A percentile compares a stretch with the other conserved stretches of the same genome.
phyloP scores from a whole-genome alignment of 2,888 invertebrate genomes.

The Phalangium opilio region DNA sequence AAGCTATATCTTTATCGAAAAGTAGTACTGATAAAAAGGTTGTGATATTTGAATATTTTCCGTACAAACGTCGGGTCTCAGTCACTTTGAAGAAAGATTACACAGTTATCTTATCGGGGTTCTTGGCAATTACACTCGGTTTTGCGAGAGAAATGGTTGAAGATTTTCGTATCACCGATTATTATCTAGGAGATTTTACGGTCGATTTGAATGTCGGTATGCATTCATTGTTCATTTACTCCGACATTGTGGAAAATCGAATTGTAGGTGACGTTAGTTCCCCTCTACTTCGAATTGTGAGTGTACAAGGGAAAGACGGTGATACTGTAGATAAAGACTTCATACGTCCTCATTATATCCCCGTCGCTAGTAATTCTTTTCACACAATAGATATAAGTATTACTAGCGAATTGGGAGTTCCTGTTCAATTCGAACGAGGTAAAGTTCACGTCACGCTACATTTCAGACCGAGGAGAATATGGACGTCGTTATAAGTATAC shows the following conservation, averaged over 20 bases:
- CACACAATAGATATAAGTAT: conserved; percentile 6
- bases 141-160: no score
- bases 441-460: conserved; percentile 6
- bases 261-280: conserved; percentile 21
- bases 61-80: no score
- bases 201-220: not conserved
- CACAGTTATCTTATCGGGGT: no score
- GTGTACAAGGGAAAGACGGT: conserved; percentile 8
- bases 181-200: not conserved
- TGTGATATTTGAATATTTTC: no score
- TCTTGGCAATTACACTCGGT: no score
- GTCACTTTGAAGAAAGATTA: no score
- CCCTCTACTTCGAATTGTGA: conserved; percentile 22
- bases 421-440: conserved; percentile 3
- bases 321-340: not conserved
- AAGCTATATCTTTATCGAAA: no score
- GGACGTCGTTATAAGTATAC: no score
- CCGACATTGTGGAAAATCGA: conserved; percentile 21
- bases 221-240: conserved; percentile 18
- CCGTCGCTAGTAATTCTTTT: conserved; percentile 2
- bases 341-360: conserved; percentile 7
- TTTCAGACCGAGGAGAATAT: conserved; percentile 4
- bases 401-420: conserved; percentile 3
- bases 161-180: no score
- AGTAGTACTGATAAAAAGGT: no score